Percentiles rank a stretch among this genome's conserved stretches.
Conservation (phyloP, 2,113 vertebrate genomes). For the Archilochus colubris region DNA sequence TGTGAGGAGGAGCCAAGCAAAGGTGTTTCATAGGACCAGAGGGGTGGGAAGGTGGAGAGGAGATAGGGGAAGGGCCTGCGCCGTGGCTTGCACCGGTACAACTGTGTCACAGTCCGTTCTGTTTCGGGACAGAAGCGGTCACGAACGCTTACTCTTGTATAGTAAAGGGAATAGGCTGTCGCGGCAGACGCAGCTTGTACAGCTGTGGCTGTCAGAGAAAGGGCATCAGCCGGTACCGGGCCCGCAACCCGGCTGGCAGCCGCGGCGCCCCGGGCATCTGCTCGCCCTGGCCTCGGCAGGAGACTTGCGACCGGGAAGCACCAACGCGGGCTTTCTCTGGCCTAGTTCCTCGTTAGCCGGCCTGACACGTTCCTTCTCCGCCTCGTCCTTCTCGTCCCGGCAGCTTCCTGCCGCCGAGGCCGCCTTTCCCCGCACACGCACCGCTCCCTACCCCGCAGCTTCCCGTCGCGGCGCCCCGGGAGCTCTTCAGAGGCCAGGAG, state of each 20-base stretch:
- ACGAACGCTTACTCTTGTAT: rapidly evolving
- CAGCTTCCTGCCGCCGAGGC: neutral
- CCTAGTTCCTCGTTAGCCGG: neutral
- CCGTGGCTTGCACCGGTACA: rapidly evolving
- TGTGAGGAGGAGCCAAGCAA: neutral
- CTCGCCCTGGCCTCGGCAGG: neutral
- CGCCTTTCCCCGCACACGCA: neutral
- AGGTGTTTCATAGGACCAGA: neutral
- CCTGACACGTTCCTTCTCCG: neutral
- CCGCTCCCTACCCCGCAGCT: neutral
- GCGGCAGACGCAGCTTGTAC: rapidly evolving
- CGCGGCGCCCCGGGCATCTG: neutral
- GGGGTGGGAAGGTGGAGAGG: neutral
- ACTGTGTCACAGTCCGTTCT: too few species aligned
- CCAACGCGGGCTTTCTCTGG: neutral
- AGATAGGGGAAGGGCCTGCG: too few species aligned
- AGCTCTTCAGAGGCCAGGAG: too few species aligned
- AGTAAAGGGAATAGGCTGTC: rapidly evolving
- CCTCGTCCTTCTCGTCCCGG: neutral
- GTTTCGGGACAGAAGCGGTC: too few species aligned
- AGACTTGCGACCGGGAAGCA: neutral
- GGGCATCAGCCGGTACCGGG: too few species aligned
- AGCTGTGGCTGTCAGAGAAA: too few species aligned
- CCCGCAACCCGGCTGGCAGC: neutral
- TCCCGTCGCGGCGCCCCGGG: neutral